Base-by-base conservation (phyloP, 2,888 invertebrate species). In the Scaptomyza parva region DNA sequence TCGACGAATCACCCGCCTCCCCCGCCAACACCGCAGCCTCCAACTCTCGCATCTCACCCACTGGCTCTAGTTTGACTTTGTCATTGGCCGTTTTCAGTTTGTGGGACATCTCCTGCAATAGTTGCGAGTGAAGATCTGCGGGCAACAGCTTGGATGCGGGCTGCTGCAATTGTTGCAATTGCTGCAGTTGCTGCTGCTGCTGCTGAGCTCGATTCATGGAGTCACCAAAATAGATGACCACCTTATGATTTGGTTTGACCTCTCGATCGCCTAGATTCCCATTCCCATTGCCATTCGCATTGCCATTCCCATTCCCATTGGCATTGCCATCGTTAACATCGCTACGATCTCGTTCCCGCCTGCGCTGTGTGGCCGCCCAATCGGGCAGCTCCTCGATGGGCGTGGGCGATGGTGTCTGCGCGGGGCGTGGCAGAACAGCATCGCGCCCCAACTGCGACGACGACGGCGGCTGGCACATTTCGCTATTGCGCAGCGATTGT, bases 171-270 rank as follows among this genome's bases (percentile, higher is more conserved):
- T n/a, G n/a, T n/a, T n/a, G n/a, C n/a, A n/a, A n/a, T n/a, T 60
- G 62, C 12, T 47, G 60, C 55, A 57, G 72, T 30, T 60, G 70
- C 43, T 47, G 62, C 11, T 14, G 67, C 44, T 58, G 80, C 24
- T 44, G 45, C 47, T 65, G 65, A 37, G 69, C 64, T 54, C 82
- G 82, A 58, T 89, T 88, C 35, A 94, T 93, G 2, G 94, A 94
- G 86, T 95, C 95, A 30, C 95, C 95, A 75, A 95, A 95, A 89
- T 95, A 95, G 79, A 95, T 95, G 47, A 95, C 94, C n/a, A 95
- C 95, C 92, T 94, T 95, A 86, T 95, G 95, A 76, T 90, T 90
- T 58, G 89, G 82, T 55, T 88, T 90, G 59, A 77, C 73, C 75
- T 69, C 70, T 54, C 58, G 63, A 78, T 78, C 70, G 43, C 58